Conservation (phyloP, 1,140 invertebrate species). For the Lepidurus arcticus region DNA sequence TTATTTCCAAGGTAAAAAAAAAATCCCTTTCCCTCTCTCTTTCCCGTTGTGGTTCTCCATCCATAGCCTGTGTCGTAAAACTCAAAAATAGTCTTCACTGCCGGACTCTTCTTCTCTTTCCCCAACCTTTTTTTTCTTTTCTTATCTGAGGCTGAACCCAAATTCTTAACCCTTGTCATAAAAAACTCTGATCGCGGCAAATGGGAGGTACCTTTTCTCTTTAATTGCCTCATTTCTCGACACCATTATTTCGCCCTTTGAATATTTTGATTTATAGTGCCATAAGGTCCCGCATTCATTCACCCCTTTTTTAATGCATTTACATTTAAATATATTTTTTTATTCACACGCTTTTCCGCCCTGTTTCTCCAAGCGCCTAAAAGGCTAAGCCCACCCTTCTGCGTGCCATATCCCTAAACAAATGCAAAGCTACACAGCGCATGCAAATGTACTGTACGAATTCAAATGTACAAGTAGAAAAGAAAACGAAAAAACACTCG, state of each 20-base stretch:
- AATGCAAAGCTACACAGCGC: too few relatives aligned
- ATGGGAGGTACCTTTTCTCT: constrained; percentile 3
- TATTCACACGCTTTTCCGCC: background rate
- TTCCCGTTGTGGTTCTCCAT: background rate
- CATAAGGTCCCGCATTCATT: background rate
- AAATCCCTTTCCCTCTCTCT: background rate
- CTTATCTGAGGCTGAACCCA: background rate
- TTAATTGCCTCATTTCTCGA: constrained; percentile 22
- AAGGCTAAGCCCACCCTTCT: too few relatives aligned
- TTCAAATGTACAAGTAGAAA: too few relatives aligned
- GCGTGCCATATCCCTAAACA: too few relatives aligned
- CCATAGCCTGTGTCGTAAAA: background rate
- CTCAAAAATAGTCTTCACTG: constrained; percentile 8
- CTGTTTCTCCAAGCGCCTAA: background rate
- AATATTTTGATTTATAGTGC: background rate
- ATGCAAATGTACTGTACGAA: too few relatives aligned
- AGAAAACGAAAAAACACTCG: too few relatives aligned
- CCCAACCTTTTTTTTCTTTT: too few relatives aligned
- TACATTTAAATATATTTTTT: background rate
- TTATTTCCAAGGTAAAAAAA: too few relatives aligned
- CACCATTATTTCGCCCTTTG: background rate
- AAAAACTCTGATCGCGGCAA: background rate
- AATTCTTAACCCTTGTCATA: constrained; percentile 15
- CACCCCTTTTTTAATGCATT: background rate
- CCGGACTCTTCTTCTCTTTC: background rate